Evolutionary conservation across 2,797 vertebrate species (phyloP).

Genomic region (Nannoperca australis): DNA sequence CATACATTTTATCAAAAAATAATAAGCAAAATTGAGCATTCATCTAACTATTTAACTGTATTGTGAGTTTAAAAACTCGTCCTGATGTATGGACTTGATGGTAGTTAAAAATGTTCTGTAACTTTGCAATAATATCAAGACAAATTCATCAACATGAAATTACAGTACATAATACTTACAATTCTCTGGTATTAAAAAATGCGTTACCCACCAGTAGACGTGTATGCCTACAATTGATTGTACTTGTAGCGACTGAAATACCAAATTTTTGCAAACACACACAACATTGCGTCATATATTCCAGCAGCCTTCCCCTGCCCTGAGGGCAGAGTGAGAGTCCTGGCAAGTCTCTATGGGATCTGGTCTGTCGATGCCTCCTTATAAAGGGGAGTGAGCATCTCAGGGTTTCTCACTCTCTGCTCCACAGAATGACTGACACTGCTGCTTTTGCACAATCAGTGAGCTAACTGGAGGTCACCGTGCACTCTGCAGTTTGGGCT

Average conservation of each 20-base stretch:
- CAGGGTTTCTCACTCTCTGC: constrained; percentile 58
- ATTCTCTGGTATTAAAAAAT: constrained; percentile 31
- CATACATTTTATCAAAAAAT: background rate
- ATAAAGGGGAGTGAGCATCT: constrained; percentile 78
- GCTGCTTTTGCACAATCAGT: constrained; percentile 40
- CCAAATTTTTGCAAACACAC: constrained; percentile 34
- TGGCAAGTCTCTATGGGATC: constrained; percentile 57
- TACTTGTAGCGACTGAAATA: constrained; percentile 36
- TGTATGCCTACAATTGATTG: constrained; percentile 12
- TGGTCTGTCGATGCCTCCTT: constrained; percentile 74
- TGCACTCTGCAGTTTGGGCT: constrained; percentile 20
- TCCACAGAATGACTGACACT: constrained; percentile 64
- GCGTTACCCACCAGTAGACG: background rate
- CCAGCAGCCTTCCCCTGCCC: constrained; percentile 58
- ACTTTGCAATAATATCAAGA: background rate
- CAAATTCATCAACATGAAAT: constrained; percentile 23
- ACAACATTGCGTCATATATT: constrained; percentile 39
- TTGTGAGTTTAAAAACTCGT: background rate
- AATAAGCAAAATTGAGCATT: background rate
- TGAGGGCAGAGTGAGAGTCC: constrained; percentile 62
- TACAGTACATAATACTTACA: constrained; percentile 21
- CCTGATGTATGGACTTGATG: background rate
- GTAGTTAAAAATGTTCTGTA: background rate
- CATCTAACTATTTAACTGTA: background rate
- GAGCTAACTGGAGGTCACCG: constrained; percentile 57